Evolutionary conservation across 2,888 invertebrate species (phyloP), one percentile per base, ranked within the genome.

Genomic region (Rhaphigaster nebulosa): DNA sequence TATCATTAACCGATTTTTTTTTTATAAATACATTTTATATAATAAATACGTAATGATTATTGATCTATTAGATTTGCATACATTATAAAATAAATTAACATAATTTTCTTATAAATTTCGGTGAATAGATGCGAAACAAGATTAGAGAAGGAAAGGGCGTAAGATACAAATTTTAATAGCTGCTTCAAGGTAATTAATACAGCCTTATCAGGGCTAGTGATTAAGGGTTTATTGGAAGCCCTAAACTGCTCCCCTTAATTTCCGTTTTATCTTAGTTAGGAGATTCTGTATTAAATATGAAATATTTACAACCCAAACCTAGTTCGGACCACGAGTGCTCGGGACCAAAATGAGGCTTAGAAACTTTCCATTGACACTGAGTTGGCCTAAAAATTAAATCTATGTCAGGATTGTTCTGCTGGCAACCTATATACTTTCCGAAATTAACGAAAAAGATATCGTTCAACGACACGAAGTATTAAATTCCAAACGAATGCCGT

Each of bases 191-290:
- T 70, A 70, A 70, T 70, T 70, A 70, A 70, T 70, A 70, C 70
- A 10, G 34, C 70, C 84, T 84, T 84, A 84, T 84, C 84, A n/a
- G 84, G 45, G n/a, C 26, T n/a, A n/a, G 84, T 84, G 84, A 84
- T 84, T 84, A 84, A 84, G 84, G 84, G 84, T 84, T 84, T 84
- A 84, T 84, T 84, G 84, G 84, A 84, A 84, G 84, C 84, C 84
- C 41, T 84, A 84, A 84, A 84, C 45, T 84, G 18, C 70, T 20
- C 1, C 70, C 70, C 70, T 70, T 70, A 70, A 70, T 70, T 70
- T 70, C 70, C 70, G 70, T 70, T 70, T 70, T 70, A 70, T 70
- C 70, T 70, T 70, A 34, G 70, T 70, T 70, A 70, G 70, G 34
- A n/a, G n/a, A 70, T 34, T 34, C 70, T 34, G 70, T 70, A 70